phyloP scores from a whole-genome alignment of 2,888 invertebrate genomes.

The Sesia apiformis region DNA sequence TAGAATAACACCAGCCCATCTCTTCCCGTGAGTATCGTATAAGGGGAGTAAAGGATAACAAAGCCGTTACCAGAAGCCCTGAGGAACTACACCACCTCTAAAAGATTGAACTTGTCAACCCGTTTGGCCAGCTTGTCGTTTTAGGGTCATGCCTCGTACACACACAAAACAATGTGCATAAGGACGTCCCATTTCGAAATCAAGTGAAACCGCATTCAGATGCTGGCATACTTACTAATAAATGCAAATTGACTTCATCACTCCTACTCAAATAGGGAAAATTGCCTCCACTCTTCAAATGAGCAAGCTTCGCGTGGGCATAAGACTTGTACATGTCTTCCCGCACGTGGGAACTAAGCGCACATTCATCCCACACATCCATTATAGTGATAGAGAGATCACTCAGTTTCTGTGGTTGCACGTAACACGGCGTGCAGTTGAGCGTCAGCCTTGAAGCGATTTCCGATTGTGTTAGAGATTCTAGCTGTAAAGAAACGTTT shows the following conservation, averaged over 20 bases:
- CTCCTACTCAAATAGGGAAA: slow-evolving; percentile 92
- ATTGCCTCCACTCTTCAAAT: slow-evolving; percentile 91
- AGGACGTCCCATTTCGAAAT: too few relatives aligned
- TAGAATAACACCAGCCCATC: too few relatives aligned
- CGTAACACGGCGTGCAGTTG: slow-evolving; percentile 87
- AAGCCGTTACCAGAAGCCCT: too few relatives aligned
- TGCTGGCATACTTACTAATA: slow-evolving; percentile 76
- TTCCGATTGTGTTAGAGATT: slow-evolving; percentile 86
- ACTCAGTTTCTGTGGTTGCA: slow-evolving; percentile 82
- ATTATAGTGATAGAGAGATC: slow-evolving; percentile 85
- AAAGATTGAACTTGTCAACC: too few relatives aligned
- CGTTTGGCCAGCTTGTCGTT: too few relatives aligned
- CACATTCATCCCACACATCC: slow-evolving; percentile 93
- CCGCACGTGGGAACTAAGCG: slow-evolving; percentile 82
- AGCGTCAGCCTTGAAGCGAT: slow-evolving; percentile 90
- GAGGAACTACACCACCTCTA: too few relatives aligned
- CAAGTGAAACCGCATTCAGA: too few relatives aligned
- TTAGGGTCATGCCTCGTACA: too few relatives aligned
- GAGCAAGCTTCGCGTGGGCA: slow-evolving; percentile 88
- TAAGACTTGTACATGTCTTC: slow-evolving; percentile 91
- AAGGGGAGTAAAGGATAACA: too few relatives aligned
- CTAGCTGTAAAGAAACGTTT: slow-evolving; percentile 76
- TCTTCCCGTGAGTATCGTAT: too few relatives aligned
- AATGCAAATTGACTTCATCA: slow-evolving; percentile 91
- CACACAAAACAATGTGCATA: too few relatives aligned